A percentile compares a stretch with the other conserved stretches of the same genome.
Conservation (phyloP, 2,888 invertebrate genomes). For the Xanthorhoe spadicearia region DNA sequence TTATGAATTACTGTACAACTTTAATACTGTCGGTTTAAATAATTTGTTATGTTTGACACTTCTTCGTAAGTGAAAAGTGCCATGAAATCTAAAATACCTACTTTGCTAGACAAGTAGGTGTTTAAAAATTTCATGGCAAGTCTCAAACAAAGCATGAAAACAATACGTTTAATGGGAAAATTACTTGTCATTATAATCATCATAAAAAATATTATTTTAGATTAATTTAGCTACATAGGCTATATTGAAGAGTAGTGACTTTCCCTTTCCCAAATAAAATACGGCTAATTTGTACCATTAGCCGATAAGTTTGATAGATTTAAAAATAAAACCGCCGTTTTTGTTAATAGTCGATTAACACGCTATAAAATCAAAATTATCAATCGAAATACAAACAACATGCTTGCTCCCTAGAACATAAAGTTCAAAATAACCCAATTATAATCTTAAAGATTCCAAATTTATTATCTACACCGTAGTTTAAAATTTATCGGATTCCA, state of each 20-base stretch:
- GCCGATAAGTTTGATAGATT: constrained; percentile 39
- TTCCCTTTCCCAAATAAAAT: constrained; percentile 23
- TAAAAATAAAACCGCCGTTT: constrained; percentile 38
- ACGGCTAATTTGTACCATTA: constrained; percentile 24
- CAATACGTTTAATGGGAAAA: too few relatives aligned
- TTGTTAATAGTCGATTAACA: constrained; percentile 42
- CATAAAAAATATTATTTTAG: too few relatives aligned
- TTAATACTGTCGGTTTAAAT: too few relatives aligned
- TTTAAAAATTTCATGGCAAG: too few relatives aligned
- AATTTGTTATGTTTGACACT: too few relatives aligned
- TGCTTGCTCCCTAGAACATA: constrained; percentile 18
- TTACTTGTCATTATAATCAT: too few relatives aligned
- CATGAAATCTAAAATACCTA: too few relatives aligned
- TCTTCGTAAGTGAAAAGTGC: too few relatives aligned
- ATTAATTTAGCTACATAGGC: too few relatives aligned
- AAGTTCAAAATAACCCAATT: constrained; percentile 21
- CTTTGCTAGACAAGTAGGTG: too few relatives aligned
- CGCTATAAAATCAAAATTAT: constrained; percentile 39
- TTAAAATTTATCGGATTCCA: constrained; percentile 8
- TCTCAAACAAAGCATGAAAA: too few relatives aligned
- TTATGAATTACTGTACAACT: too few relatives aligned
- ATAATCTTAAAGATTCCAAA: not conserved
- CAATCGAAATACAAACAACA: constrained; percentile 32
- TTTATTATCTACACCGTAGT: constrained; percentile 15
- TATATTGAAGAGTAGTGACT: not conserved